Base-by-base conservation (phyloP, 2,113 vertebrate species). In the Clinocottus analis region DNA sequence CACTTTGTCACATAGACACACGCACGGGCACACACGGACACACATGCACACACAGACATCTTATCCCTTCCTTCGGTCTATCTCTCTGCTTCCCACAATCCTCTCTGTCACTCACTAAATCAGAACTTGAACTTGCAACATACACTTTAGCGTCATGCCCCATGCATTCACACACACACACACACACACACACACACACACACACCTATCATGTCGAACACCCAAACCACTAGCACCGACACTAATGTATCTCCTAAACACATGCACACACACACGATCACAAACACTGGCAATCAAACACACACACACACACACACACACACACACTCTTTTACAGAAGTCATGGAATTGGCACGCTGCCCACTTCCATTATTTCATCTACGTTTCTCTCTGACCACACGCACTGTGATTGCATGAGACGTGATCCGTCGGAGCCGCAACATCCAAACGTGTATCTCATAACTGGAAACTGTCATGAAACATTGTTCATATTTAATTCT, bases 61-160 rank as follows among this genome's bases (percentile, higher is more conserved):
- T 83, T 45, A 76, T 61, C 49, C n/a, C 7, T 59, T 70, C 65
- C 79, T 35, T 83, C 73, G 51, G n/a, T 88, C 65, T 76, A 49
- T 72, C 43, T 74, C 43, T 74, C 63, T 17, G 64, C 66, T 63
- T 87, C 82, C 83, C 80, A 80, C 85, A 79, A 56, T 84, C 71
- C 51, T 63, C 49, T 76, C 77, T 68, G 79, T 77, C 83, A 73
- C 65, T 84, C 80, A 74, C 55, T 80, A 83, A 89, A 86, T 85
- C 80, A 79, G 31, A 77, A 75, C 62, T 73, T 47, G 47, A 67
- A 66, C 68, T 72, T 81, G 76, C 64, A 60, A 63, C 45, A 59
- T 47, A 72, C 47, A 69, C 31, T 72, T 75, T 59, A 74, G 79
- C 53, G 19, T 58, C 81, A 55, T 7, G 14, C 61, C 31, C 61